Base-by-base conservation (phyloP, 2,888 invertebrate genomes). In the Serripes groenlandicus region DNA sequence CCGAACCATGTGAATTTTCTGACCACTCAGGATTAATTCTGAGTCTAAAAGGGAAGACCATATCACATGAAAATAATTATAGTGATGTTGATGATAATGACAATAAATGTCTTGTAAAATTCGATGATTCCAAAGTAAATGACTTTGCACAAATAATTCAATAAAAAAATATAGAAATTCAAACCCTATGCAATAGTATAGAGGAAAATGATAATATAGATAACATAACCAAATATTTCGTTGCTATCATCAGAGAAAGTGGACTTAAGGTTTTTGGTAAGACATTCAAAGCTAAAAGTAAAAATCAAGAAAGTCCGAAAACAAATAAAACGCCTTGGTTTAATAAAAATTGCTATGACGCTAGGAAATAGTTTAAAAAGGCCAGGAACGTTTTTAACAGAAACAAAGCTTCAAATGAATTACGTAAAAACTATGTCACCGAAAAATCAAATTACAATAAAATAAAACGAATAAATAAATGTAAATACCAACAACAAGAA, bases 321-420 rank as follows among this genome's bases (percentile, higher is more conserved):
- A n/a, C n/a, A n/a, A n/a, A n/a, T n/a, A n/a, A n/a, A n/a, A n/a
- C n/a, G n/a, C n/a, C n/a, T n/a, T n/a, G n/a, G n/a, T n/a, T n/a
- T n/a, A n/a, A n/a, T n/a, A n/a, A n/a, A n/a, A n/a, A n/a, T n/a
- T n/a, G n/a, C n/a, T n/a, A n/a, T n/a, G n/a, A n/a, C 23, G 23
- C 26, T n/a, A 49, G 35, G 26, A 42, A 26, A 42, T 3, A 23
- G 4, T 68, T 42, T 35, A 62, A 60, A 23, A 21, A 60, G 23
- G 23, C 23, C 21, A 35, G 73, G 49, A 73, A 73, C 42, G n/a
- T 3, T 5, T 73, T 28, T 62, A 5, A 58, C 4, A 72, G 32
- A 58, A 21, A 72, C 35, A 72, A 62, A n/a, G n/a, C n/a, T n/a
- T n/a, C n/a, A 42, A 73, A 37, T n/a, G 42, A 26, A 23, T 11